These are phyloP conservation scores for Sesia apiformis DNA, from an alignment of 2,888 invertebrate species.

Conservation along the genomic window DNA sequence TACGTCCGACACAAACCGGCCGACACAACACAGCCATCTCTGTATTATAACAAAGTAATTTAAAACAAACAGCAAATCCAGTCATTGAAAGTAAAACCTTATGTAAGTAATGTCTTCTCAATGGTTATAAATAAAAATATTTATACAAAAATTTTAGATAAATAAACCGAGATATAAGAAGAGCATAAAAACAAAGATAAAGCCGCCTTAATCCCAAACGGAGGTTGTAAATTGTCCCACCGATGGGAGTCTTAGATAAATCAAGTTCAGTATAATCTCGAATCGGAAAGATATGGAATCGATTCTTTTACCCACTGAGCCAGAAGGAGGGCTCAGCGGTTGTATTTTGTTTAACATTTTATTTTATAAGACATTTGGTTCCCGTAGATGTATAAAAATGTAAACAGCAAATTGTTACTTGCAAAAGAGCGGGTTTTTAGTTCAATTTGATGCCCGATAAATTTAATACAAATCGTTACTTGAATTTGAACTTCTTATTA, in stretches of 20 bases:
- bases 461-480: too few relatives aligned
- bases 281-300: conserved; percentile 23
- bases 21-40: too few relatives aligned
- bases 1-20: too few relatives aligned
- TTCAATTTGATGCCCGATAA: too few relatives aligned
- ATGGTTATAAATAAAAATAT: not conserved
- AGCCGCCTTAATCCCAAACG: conserved; percentile 26
- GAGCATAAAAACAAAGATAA: conserved; percentile 14
- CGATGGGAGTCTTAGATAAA: conserved; percentile 29
- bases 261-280: conserved; percentile 34
- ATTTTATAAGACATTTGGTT: not conserved
- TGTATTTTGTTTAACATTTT: conserved; percentile 25
- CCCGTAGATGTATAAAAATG: not conserved
- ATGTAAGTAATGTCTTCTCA: too few relatives aligned
- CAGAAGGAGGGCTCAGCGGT: conserved; percentile 25
- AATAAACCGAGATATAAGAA: not conserved
- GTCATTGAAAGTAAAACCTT: too few relatives aligned
- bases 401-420: too few relatives aligned
- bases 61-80: too few relatives aligned
- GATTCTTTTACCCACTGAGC: conserved; percentile 27
- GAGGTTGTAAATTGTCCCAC: conserved; percentile 33
- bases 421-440: too few relatives aligned
- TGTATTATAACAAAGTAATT: too few relatives aligned
- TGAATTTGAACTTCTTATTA: too few relatives aligned
- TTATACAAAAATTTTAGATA: conserved; percentile 1